Evolutionary conservation across 2,113 vertebrate genomes (phyloP), one percentile per base, ranked within the genome.

Genomic region (Cathartes aura): DNA sequence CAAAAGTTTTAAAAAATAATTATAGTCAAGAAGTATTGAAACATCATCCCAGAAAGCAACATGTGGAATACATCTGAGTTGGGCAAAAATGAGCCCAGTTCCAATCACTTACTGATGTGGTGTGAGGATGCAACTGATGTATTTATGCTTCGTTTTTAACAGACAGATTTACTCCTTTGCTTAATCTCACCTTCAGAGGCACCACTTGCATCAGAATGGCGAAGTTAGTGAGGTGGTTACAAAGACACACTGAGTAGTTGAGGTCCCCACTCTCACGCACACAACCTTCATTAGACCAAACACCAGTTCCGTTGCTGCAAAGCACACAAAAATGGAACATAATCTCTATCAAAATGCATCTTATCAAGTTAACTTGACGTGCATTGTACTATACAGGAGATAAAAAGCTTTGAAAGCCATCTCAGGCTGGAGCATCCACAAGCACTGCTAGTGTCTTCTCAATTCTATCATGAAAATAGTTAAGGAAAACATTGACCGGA

Each of bases 171-270:
- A 53, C 1, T 15, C 32, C 27, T 64, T 34, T 42, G 72, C 32
- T 70, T 59, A 42, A 4, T n/a, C 98, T 98, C 98, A 99, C 99
- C 99, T 99, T 95, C 76, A 99, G 93, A 5, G 99, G 99, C 36
- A 99, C 99, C 93, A 99, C 99, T 97, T 99, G 99, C 99, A 99
- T 99, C 24, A 99, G 99, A 85, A 99, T 99, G 97, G 99, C 99
- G 2, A 99, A 99, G 98, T 99, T 99, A 94, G 99, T 99, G 95
- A 99, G 99, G 97, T 99, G 99, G 36, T 99, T 99, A 91, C 99
- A 99, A 87, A 97, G 98, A 84, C 99, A 99, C 91, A 99, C 86
- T 0, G 99, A 99, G 97, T 98, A 97, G 45, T 98, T 98, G 93
- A 99, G 97, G 98, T 99, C 99, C 29, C 99, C 99, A 1, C 98